Evolutionary conservation across 2,113 vertebrate genomes (phyloP).

Genomic region (Engystomops pustulosus): DNA sequence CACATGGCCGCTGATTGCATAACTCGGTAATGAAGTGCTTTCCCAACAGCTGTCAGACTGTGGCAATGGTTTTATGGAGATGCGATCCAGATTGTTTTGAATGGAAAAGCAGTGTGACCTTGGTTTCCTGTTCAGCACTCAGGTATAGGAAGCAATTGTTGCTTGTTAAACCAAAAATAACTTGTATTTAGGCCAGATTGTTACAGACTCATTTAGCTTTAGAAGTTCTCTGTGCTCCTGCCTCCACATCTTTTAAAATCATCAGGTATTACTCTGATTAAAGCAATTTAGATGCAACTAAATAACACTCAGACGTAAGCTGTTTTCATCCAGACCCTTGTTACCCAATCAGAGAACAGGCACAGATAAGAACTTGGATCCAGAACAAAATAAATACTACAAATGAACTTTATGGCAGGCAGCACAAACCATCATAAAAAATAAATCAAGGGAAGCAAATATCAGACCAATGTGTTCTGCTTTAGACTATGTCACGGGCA

Average conservation of each 20-base stretch:
- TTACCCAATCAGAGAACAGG: slow-evolving; percentile 20
- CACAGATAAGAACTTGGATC: slow-evolving; percentile 42
- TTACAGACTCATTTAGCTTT: slow-evolving; percentile 55
- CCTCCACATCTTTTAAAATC: slow-evolving; percentile 36
- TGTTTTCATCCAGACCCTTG: slow-evolving; percentile 14
- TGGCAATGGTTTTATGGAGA: slow-evolving; percentile 61
- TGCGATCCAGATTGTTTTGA: slow-evolving; percentile 59
- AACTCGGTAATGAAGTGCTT: slow-evolving; percentile 29
- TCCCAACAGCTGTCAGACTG: slow-evolving; percentile 59
- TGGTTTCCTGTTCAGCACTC: slow-evolving; percentile 63
- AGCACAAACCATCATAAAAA: slow-evolving; percentile 4
- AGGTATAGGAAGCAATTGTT: slow-evolving; percentile 63
- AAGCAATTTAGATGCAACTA: slow-evolving; percentile 44
- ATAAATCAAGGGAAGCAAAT: slow-evolving; percentile 20
- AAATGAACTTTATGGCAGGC: slow-evolving; percentile 33
- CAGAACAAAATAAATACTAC: slow-evolving; percentile 43
- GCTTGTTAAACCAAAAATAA: slow-evolving; percentile 60
- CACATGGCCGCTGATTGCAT: slow-evolving; percentile 52
- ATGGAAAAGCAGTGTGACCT: slow-evolving; percentile 64
- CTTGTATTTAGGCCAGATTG: slow-evolving; percentile 52
- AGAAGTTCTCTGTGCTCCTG: slow-evolving; percentile 14
- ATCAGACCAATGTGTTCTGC: slow-evolving; percentile 27
- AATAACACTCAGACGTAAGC: slow-evolving; percentile 14
- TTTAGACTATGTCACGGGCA: not conserved
- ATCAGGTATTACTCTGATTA: slow-evolving; percentile 48